phyloP scores from a whole-genome alignment of 2,797 vertebrate genomes.

The Crypturellus tataupa region DNA sequence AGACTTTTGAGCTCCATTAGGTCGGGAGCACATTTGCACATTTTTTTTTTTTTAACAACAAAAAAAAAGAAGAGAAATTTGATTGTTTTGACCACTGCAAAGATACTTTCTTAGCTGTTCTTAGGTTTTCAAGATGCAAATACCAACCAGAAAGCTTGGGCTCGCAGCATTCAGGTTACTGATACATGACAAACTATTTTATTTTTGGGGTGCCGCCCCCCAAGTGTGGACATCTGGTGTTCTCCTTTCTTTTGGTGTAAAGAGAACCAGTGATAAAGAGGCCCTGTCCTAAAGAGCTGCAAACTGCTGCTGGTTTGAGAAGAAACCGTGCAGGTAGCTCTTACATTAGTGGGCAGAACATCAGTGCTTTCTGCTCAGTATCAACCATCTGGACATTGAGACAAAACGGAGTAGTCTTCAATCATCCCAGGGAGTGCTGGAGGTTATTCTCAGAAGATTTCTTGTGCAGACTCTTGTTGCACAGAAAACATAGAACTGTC shows the following conservation, averaged over 20 bases:
- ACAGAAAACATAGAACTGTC: slow-evolving; percentile 19
- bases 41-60: background rate
- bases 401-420: background rate
- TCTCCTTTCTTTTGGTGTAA: background rate
- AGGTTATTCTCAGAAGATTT: slow-evolving; percentile 48
- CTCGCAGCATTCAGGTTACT: background rate
- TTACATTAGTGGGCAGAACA: background rate
- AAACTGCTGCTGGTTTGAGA: background rate
- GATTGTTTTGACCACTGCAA: background rate
- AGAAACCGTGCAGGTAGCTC: background rate
- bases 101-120: background rate
- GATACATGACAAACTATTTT: background rate
- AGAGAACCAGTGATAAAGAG: background rate
- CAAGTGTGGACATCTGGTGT: background rate
- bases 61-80: background rate
- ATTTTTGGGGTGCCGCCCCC: background rate
- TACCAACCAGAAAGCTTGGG: background rate
- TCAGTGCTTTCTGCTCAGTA: background rate
- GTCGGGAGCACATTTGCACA: background rate
- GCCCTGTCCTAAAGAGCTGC: background rate
- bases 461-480: background rate
- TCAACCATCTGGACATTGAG: background rate
- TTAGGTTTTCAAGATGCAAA: background rate
- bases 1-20: background rate
- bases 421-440: slow-evolving; percentile 27